A percentile compares a stretch with the other conserved stretches of the same genome.
These are phyloP conservation scores for Trogon surrucura DNA, from an alignment of 2,113 vertebrate genomes.

Conservation along the genomic window DNA sequence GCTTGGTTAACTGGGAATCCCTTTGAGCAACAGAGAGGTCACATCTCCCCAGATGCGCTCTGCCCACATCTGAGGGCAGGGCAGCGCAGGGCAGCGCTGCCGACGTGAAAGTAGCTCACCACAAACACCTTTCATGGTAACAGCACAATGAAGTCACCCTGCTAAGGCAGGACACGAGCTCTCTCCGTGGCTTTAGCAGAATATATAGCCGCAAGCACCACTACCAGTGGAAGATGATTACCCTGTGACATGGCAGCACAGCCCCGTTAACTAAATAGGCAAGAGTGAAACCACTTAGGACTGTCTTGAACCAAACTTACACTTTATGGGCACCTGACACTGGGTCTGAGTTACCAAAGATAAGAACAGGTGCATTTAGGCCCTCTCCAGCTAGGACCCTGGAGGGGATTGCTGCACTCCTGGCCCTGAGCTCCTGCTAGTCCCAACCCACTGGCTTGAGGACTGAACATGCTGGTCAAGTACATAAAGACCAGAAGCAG, in stretches of 20 bases:
- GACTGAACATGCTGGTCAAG: background rate
- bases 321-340: background rate
- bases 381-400: background rate
- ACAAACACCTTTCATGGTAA: background rate
- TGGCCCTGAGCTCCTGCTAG: background rate
- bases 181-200: background rate
- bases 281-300: background rate
- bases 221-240: background rate
- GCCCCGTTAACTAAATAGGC: background rate
- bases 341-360: background rate
- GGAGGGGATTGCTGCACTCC: background rate
- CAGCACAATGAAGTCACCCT: background rate
- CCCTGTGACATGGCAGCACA: background rate
- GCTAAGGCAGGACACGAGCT: background rate
- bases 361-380: background rate
- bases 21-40: constrained; percentile 27
- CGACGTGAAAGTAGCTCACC: background rate
- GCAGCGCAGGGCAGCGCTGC: background rate
- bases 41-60: background rate
- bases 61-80: background rate
- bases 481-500: background rate
- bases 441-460: accelerated
- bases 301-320: background rate
- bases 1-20: constrained; percentile 38
- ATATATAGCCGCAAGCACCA: background rate